A percentile compares a stretch with the other conserved stretches of the same genome.
phyloP scores from a whole-genome alignment of 1,140 invertebrate species.

The Polypedilum vanderplanki region DNA sequence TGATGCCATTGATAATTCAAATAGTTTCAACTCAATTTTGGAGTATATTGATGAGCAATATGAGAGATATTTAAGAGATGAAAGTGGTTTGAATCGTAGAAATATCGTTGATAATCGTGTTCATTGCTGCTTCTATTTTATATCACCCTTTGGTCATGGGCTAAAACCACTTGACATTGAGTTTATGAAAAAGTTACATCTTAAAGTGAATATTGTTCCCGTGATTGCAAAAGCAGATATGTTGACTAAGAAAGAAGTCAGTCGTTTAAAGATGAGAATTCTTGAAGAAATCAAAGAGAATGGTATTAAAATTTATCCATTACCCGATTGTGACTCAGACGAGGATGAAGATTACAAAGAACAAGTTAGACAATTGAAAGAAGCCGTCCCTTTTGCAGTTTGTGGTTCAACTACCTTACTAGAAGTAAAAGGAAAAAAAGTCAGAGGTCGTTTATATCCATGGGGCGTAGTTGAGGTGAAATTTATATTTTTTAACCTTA shows the following conservation, averaged over 20 bases:
- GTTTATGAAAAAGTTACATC: conserved; percentile 97
- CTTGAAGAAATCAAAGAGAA: conserved; percentile 76
- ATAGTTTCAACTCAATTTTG: conserved; percentile 83
- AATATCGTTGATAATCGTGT: conserved; percentile 90
- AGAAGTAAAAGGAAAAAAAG: conserved; percentile 82
- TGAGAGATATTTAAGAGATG: conserved; percentile 82
- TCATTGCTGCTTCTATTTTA: conserved; percentile 98
- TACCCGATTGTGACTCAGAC: conserved; percentile 92
- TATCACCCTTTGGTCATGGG: conserved; percentile 97
- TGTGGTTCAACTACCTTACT: conserved; percentile 90
- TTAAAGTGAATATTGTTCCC: conserved; percentile 98
- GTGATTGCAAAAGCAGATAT: conserved; percentile 99
- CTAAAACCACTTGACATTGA: conserved; percentile 89
- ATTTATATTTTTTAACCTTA: too few species aligned
- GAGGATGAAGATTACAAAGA: conserved; percentile 93
- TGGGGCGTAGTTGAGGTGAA: conserved; percentile 99
- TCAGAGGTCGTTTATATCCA: conserved; percentile 88
- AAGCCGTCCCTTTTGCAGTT: conserved; percentile 96
- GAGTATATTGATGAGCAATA: conserved; percentile 93
- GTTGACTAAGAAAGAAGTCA: conserved; percentile 89
- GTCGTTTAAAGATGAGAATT: conserved; percentile 79
- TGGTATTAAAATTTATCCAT: conserved; percentile 88
- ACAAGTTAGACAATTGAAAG: conserved; percentile 85
- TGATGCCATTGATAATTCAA: conserved; percentile 96
- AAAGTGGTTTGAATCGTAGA: conserved; percentile 82